Evolutionary conservation across 2,888 invertebrate genomes (phyloP), one percentile per base, ranked within the genome.

Genomic region (Drosophila nr. perissopoda): DNA sequence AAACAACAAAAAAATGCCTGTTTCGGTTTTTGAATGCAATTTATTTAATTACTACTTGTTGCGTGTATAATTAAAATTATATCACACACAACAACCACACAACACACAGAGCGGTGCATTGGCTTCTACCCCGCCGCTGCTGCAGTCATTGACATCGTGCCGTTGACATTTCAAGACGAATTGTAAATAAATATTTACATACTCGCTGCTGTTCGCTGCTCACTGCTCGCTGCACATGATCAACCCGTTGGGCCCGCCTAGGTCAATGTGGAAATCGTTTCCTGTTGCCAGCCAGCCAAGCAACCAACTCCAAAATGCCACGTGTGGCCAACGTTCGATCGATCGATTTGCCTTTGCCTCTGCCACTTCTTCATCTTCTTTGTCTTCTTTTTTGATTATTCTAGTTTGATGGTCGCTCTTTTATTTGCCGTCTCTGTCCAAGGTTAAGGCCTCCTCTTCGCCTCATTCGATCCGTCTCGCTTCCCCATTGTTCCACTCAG

Each of bases 211-310:
- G n/a, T 11, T 25, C 7, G 27, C 11, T 53, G 52, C n/a, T n/a
- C 10, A n/a, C 33, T 40, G 13, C n/a, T 27, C 11, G 33, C 10
- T 56, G 54, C 36, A 54, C 51, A 51, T 64, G 58, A 78, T 78
- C 82, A 79, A 86, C 76, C 69, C 80, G 58, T 54, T 67, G 64
- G 52, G 63, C 52, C 51, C 67, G 89, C 89, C 89, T 87, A 88
- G 87, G 87, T 87, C 87, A 87, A 87, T 77, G 85, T 80, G 74
- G 63, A 79, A 70, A 60, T 61, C 75, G 62, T 76, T 89, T 87
- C 87, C 84, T 89, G 89, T 61, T 64, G 42, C 42, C 52, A 46
- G 36, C 34, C 34, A 46, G 2, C 0, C 11, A 46, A 13, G 21
- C 13, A 49, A 34, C 51, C 25, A 66, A 31, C 48, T 56, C 16